Percentiles rank a stretch among this genome's conserved stretches.
Conservation (phyloP, 37 sponge, comb jelly and placozoan genomes). For the Corticium candelabrum region DNA sequence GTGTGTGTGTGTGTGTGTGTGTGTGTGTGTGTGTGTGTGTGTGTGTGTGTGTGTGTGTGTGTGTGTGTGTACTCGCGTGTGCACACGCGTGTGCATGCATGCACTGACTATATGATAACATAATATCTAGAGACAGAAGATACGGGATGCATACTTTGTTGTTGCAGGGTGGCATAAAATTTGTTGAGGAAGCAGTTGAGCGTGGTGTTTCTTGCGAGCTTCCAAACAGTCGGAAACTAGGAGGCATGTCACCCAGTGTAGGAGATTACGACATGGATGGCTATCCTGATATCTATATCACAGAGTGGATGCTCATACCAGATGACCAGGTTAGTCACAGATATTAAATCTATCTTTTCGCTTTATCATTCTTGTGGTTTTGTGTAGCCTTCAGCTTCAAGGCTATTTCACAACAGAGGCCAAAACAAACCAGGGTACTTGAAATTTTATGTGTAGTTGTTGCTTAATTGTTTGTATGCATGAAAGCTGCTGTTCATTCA, state of each 20-base stretch:
- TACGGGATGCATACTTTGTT: background rate
- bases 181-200: background rate
- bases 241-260: constrained; percentile 5
- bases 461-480: too few species aligned
- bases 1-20: constrained; percentile 2
- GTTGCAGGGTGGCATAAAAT: background rate
- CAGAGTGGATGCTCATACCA: background rate
- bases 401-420: background rate
- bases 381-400: background rate
- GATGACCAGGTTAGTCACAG: background rate
- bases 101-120: too few species aligned
- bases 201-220: background rate
- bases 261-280: constrained; percentile 9
- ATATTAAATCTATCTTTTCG: too few species aligned
- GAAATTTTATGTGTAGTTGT: too few species aligned
- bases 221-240: background rate
- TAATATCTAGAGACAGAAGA: too few species aligned
- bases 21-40: constrained; percentile 5
- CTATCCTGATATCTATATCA: constrained; percentile 5
- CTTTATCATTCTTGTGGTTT: too few species aligned
- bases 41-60: constrained; percentile 2
- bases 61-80: too few species aligned
- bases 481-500: too few species aligned
- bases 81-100: too few species aligned
- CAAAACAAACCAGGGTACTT: background rate